Base-by-base conservation (phyloP, 2,888 invertebrate genomes). In the Campoplex nolae region DNA sequence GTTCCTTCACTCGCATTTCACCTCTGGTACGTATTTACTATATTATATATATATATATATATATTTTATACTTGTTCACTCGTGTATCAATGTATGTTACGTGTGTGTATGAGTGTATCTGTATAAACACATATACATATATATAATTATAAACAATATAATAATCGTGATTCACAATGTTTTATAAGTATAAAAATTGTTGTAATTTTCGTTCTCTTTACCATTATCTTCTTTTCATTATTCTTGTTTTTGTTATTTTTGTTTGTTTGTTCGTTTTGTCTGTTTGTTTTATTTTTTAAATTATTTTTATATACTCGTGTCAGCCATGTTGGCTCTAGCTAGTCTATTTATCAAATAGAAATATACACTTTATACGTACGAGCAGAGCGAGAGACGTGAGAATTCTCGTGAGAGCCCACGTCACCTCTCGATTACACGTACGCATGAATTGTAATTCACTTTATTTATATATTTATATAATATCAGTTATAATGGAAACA, bases 111-210 rank as follows among this genome's bases (percentile, higher is more conserved):
- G 23, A 45, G 71, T 77, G 23, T 78, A 32, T 73, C 48, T 81
- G 80, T 85, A 82, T 67, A 85, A 76, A 84, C 85, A 77, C 81
- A 88, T 88, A 71, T 78, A 84, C 80, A 42, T 42, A 42, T 42
- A 88, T 87, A 87, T 79, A 88, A 82, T 71, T 79, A 90, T 89
- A 91, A 90, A 90, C 90, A 88, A 89, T 90, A 90, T 88, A 90
- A 86, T 89, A 89, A 92, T 91, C 90, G 89, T 88, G 92, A 90
- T 92, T 91, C 90, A 86, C 91, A 89, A 89, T 90, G 90, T 88
- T 89, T 89, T 90, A 91, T 90, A 92, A 92, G 92, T 92, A 93
- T 93, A 93, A 94, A 93, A 92, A 94, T 92, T 90, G 91, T 91
- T 90, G 89, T 92, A 91, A 90, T 90, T 90, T 82, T 87, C 90